Percentiles rank a stretch among this genome's conserved stretches.
Evolutionary conservation across 2,797 vertebrate species (phyloP).

Genomic region (Trematomus bernacchii): DNA sequence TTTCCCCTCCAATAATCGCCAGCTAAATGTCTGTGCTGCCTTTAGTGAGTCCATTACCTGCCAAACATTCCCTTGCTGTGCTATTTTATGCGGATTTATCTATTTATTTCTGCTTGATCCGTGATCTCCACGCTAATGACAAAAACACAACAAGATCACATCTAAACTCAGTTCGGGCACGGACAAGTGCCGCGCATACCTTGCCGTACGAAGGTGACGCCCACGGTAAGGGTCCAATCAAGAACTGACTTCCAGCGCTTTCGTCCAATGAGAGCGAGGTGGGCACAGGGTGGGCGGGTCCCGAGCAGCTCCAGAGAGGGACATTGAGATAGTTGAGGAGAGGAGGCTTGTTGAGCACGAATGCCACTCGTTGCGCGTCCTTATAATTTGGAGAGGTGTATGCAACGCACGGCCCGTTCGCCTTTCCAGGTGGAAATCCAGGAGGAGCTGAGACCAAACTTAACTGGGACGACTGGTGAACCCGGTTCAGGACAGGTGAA

Average conservation of each 20-base stretch:
- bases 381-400: conserved; percentile 85
- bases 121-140: conserved; percentile 70
- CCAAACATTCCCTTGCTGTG: conserved; percentile 16
- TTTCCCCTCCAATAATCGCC: background rate
- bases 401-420: conserved; percentile 80
- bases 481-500: conserved; percentile 82
- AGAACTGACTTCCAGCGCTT: background rate
- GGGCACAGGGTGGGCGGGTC: conserved; percentile 69
- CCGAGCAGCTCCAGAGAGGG: conserved; percentile 69
- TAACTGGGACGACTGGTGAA: conserved; percentile 81
- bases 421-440: conserved; percentile 84
- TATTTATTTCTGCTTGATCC: conserved; percentile 67
- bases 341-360: conserved; percentile 81
- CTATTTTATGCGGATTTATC: conserved; percentile 53
- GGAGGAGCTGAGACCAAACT: conserved; percentile 77
- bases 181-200: conserved; percentile 50
- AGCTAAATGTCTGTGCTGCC: conserved; percentile 1
- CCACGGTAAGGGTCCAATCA: conserved; percentile 71
- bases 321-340: conserved; percentile 74
- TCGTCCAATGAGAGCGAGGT: conserved; percentile 69
- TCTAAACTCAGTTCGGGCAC: conserved; percentile 48
- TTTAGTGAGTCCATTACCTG: conserved; percentile 46
- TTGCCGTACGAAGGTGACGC: conserved; percentile 57
- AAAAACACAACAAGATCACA: conserved; percentile 76
- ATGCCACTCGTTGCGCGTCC: conserved; percentile 83